Evolutionary conservation across 1,140 invertebrate genomes (phyloP).

Genomic region (Microplitis mediator): DNA sequence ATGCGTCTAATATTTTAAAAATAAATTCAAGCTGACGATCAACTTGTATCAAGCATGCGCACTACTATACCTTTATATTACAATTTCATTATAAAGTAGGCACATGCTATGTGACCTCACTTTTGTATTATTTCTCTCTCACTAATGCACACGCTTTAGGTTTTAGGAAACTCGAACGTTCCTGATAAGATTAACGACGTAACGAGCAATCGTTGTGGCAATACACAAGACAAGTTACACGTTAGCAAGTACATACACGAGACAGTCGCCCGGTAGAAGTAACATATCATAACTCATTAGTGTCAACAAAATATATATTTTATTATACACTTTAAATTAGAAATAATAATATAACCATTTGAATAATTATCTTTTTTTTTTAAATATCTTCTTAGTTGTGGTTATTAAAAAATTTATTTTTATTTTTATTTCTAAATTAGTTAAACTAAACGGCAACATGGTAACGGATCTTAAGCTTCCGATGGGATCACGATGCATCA

Average conservation of each 20-base stretch:
- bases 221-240: background rate
- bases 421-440: background rate
- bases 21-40: background rate
- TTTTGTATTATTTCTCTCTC: background rate
- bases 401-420: background rate
- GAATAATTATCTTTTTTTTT: background rate
- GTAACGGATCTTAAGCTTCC: conserved; percentile 49
- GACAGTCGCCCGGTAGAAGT: background rate
- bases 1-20: too few species aligned
- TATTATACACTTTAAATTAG: background rate
- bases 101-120: conserved; percentile 15
- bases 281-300: background rate
- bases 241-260: background rate
- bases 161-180: conserved; percentile 12
- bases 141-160: background rate
- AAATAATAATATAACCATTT: too few species aligned
- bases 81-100: background rate
- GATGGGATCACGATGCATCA: conserved; percentile 63
- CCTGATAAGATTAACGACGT: conserved; percentile 24
- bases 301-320: background rate
- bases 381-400: background rate
- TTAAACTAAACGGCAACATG: conserved; percentile 29
- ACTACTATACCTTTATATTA: background rate
- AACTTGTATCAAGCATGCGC: background rate
- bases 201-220: background rate